phyloP scores from a whole-genome alignment of 2,797 vertebrate genomes.

The Cryptoblepharus egeriae region DNA sequence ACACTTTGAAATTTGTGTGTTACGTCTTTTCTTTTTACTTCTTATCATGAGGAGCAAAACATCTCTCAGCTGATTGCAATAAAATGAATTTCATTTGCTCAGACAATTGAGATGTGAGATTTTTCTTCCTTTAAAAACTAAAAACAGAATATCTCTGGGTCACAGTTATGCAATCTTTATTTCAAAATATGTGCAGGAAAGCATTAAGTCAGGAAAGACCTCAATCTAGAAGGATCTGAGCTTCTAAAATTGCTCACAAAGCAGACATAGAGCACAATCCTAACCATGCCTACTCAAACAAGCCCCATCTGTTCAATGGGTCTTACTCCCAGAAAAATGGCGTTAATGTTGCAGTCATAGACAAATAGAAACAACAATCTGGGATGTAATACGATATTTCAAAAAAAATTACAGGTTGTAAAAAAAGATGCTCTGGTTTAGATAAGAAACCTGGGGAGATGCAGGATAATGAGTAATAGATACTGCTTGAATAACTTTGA shows the following conservation, averaged over 20 bases:
- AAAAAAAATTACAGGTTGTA: too few relatives aligned
- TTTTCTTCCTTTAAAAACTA: constrained; percentile 14
- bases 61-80: constrained; percentile 2
- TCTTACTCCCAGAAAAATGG: too few relatives aligned
- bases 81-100: neutral
- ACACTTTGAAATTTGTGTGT: neutral
- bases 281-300: too few relatives aligned
- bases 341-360: neutral
- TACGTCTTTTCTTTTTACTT: neutral
- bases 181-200: neutral
- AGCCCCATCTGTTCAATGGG: too few relatives aligned
- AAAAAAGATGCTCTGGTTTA: too few relatives aligned
- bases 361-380: neutral
- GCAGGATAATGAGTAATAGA: neutral
- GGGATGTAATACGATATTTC: neutral
- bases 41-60: constrained; percentile 16
- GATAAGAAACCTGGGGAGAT: neutral
- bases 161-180: neutral
- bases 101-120: neutral
- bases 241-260: neutral
- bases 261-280: too few relatives aligned
- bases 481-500: neutral
- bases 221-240: neutral
- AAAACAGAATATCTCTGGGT: neutral
- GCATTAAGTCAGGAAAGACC: neutral